Percentiles rank a stretch among this genome's conserved stretches.
Evolutionary conservation across 2,797 vertebrate species (phyloP).

Genomic region (Odontamblyopus rebecca): DNA sequence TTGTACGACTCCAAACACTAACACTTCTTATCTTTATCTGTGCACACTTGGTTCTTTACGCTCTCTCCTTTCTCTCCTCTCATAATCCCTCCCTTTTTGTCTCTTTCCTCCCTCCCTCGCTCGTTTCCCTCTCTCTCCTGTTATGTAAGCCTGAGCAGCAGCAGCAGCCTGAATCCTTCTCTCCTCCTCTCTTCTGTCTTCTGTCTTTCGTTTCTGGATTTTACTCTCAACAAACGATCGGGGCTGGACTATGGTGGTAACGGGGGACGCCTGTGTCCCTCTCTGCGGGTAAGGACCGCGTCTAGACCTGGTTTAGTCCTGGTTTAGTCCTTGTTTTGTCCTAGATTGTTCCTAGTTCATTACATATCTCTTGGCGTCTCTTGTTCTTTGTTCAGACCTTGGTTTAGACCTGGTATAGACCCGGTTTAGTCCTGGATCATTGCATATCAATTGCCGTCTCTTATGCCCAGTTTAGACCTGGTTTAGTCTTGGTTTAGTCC

Average conservation of each 20-base stretch:
- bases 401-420: too few relatives aligned
- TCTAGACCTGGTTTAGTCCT: background rate
- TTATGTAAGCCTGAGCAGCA: background rate
- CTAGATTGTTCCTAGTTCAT: background rate
- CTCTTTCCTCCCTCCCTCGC: background rate
- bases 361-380: too few relatives aligned
- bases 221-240: background rate
- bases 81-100: conserved; percentile 38
- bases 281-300: conserved; percentile 45
- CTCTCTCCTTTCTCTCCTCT: conserved; percentile 36
- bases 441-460: too few relatives aligned
- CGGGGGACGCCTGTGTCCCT: conserved; percentile 50
- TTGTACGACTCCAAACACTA: background rate
- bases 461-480: too few relatives aligned
- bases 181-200: background rate
- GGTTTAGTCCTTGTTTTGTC: background rate
- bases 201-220: background rate
- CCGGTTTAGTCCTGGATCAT: too few relatives aligned
- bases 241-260: conserved; percentile 54
- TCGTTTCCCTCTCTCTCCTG: background rate
- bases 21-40: background rate
- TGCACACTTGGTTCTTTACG: background rate
- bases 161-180: background rate
- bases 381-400: too few relatives aligned
- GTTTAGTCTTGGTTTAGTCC: too few relatives aligned